Percentiles rank a stretch among this genome's conserved stretches.
Conservation (phyloP, 2,113 vertebrate species). For the Tor tambroides region DNA sequence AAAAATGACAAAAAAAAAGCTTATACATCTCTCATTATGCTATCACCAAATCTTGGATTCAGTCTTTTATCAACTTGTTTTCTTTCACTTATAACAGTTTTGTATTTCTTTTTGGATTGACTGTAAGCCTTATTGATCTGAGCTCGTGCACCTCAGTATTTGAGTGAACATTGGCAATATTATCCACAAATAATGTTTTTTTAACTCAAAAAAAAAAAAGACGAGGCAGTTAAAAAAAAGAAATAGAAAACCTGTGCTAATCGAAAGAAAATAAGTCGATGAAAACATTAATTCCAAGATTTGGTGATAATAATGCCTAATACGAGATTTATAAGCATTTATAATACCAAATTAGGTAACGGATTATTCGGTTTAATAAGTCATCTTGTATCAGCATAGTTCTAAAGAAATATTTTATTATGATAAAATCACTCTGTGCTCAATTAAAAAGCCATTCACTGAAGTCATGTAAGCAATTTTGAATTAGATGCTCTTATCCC, state of each 20-base stretch:
- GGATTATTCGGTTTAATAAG: neutral
- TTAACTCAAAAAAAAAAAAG: neutral
- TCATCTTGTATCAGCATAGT: neutral
- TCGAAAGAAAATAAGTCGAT: neutral
- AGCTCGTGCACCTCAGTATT: too few relatives aligned
- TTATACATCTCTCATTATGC: too few relatives aligned
- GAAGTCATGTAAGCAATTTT: neutral
- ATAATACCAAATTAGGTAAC: neutral
- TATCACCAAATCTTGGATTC: too few relatives aligned
- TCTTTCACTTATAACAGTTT: too few relatives aligned
- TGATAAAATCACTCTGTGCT: neutral
- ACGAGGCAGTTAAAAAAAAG: neutral
- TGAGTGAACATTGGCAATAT: too few relatives aligned
- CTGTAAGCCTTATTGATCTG: too few relatives aligned
- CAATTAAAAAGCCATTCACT: neutral
- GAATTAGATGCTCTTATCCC: neutral
- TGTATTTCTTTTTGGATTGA: too few relatives aligned
- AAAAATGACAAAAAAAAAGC: too few relatives aligned
- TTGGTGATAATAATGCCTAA: neutral
- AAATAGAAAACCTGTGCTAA: neutral
- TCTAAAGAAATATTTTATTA: neutral
- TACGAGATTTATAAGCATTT: neutral
- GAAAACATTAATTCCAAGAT: neutral
- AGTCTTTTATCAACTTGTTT: too few relatives aligned
- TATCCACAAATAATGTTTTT: too few relatives aligned